Evolutionary conservation across 2,113 vertebrate genomes (phyloP).

Genomic region (Halcyon senegalensis): DNA sequence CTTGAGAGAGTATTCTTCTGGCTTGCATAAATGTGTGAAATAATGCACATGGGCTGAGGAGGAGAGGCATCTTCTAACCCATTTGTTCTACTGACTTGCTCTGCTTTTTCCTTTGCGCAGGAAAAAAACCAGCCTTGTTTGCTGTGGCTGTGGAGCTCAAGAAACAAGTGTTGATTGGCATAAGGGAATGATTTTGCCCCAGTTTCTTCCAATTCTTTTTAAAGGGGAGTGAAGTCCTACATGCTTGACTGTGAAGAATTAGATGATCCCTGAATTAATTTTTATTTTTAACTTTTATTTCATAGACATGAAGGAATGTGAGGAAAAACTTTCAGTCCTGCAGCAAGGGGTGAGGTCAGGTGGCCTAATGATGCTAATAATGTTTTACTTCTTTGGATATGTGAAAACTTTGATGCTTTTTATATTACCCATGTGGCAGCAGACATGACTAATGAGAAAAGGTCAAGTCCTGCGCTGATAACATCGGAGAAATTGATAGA

Average conservation of each 20-base stretch:
- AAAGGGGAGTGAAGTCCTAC: background rate
- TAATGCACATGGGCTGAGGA: background rate
- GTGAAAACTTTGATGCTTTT: background rate
- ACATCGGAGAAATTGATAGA: background rate
- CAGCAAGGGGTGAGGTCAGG: background rate
- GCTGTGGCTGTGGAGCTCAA: background rate
- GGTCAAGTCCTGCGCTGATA: background rate
- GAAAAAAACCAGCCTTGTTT: background rate
- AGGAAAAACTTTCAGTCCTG: background rate
- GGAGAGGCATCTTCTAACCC: background rate
- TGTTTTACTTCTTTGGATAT: background rate
- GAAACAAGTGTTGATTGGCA: background rate
- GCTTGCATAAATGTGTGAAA: background rate
- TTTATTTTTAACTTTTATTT: background rate
- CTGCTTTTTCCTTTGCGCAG: background rate
- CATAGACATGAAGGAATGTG: background rate
- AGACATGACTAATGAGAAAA: background rate
- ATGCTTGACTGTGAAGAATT: background rate
- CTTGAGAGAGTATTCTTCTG: background rate
- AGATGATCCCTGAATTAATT: background rate
- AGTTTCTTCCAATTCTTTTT: background rate
- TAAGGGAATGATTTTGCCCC: background rate
- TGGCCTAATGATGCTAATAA: background rate
- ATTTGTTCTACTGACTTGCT: accelerated
- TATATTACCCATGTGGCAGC: background rate